Evolutionary conservation across 2,113 vertebrate species (phyloP), one percentile per base, ranked within the genome.

Genomic region (Potamarius usumacintae): DNA sequence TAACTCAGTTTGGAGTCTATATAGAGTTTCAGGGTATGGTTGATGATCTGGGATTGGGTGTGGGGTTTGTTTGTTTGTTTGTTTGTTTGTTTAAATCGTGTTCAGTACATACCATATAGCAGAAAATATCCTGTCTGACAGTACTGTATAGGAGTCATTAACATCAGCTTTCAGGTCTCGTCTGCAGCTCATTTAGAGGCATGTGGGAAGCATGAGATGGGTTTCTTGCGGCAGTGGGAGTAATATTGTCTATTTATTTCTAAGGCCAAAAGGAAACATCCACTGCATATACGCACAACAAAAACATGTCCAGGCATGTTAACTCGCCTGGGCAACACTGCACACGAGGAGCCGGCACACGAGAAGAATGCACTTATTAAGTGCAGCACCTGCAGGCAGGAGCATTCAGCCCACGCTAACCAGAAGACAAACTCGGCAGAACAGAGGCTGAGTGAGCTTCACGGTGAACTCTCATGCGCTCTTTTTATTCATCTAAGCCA

Each of bases 401-500:
- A 87, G 87, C 92, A 90, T 92, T 94, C 85, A 85, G 88, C 85
- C 72, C 82, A 82, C 91, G 92, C 92, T 92, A 92, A 92, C 86
- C 91, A 84, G 87, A 92, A 91, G 92, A 91, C 89, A 91, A 90
- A 93, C 91, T 91, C 90, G 76, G 58, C 89, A 91, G 91, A 85
- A 81, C 86, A 91, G 90, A 88, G 91, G 83, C 92, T 81, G 90
- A 84, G 83, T 86, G 92, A 92, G 90, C 91, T 89, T 88, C 90
- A 89, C 91, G 92, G 91, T 91, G 90, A 83, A 90, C 86, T 93
- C 93, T 94, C 93, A 94, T 93, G 90, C 77, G 92, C 91, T 92
- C 93, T 90, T 94, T 94, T 94, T 95, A 94, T 95, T 95, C 93
- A 95, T 95, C 89, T 87, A 85, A 91, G 91, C 88, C 92, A 92